Evolutionary conservation across 2,888 invertebrate species (phyloP), one percentile per base, ranked within the genome.

Genomic region (Tuberolachnus salignus): DNA sequence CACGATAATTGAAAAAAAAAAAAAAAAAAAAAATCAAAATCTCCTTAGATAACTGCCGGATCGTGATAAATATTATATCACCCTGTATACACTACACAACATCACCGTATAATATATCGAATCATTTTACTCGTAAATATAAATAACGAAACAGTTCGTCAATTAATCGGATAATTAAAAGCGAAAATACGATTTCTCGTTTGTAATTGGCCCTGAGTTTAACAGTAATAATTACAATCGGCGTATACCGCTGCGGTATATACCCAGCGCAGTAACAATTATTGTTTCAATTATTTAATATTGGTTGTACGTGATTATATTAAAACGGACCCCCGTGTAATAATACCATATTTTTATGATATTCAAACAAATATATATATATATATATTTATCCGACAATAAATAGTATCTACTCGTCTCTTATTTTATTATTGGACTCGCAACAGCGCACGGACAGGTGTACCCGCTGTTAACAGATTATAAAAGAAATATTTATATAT

Each of bases 391-490:
- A 19, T 3, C 23, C n/a, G 21, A 49, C 64, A 2, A 16, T 49
- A 23, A 19, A 23, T 57, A 3, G 11, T 23, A 49, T 66, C 16
- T 51, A 23, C 23, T 6, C n/a, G n/a, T 71, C 1, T 71, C 44
- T 71, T 57, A 57, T 71, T 57, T 57, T 57, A 71, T 21, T 23
- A 57, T 34, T 19, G 44, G 23, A 46, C 57, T 13, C 23, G 55
- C 57, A 21, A 44, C 4, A 57, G 44, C 34, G 55, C 57, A 21
- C 57, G 1, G 57, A 57, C 34, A 69, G 1, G 70, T 57, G 13
- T 71, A 57, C 70, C 44, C 70, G 44, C n/a, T 57, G 57, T 71
- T 71, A 57, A 57, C 70, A 57, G 70, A 42, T 70, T 23, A 57
- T 19, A 21, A 42, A 14, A 53, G 14, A 23, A 16, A 51, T 6